These are phyloP conservation scores for Noctua janthe DNA, from an alignment of 2,888 invertebrate genomes.

Conservation along the genomic window DNA sequence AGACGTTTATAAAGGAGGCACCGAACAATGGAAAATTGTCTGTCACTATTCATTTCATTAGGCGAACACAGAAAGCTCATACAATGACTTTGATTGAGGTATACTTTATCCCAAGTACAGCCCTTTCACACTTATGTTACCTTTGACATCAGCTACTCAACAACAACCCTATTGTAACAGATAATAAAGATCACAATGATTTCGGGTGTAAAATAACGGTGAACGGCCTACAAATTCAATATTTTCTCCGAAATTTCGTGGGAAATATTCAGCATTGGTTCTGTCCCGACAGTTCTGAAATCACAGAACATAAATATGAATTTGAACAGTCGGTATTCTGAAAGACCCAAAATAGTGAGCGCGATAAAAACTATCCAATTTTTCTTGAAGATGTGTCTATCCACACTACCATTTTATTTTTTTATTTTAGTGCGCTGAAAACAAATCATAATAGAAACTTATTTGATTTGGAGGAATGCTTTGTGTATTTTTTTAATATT, in stretches of 20 bases:
- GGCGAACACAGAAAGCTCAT: neutral
- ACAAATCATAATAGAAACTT: neutral
- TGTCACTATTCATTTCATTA: conserved; percentile 4
- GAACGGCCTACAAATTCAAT: neutral
- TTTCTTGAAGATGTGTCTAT: too few relatives aligned
- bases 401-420: neutral
- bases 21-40: conserved; percentile 18
- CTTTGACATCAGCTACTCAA: neutral
- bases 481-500: too few relatives aligned
- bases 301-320: conserved; percentile 2
- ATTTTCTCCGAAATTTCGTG: neutral
- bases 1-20: conserved; percentile 2
- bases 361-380: too few relatives aligned
- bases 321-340: conserved; percentile 10
- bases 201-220: neutral
- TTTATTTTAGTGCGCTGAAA: neutral
- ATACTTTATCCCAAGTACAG: neutral
- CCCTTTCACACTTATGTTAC: neutral
- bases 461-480: neutral
- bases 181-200: neutral
- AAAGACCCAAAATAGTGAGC: conserved; percentile 4
- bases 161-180: neutral
- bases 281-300: conserved; percentile 14
- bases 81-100: conserved; percentile 29
- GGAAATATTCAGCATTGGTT: neutral